phyloP scores from a whole-genome alignment of 2,888 invertebrate species.

The Lasius platythorax region DNA sequence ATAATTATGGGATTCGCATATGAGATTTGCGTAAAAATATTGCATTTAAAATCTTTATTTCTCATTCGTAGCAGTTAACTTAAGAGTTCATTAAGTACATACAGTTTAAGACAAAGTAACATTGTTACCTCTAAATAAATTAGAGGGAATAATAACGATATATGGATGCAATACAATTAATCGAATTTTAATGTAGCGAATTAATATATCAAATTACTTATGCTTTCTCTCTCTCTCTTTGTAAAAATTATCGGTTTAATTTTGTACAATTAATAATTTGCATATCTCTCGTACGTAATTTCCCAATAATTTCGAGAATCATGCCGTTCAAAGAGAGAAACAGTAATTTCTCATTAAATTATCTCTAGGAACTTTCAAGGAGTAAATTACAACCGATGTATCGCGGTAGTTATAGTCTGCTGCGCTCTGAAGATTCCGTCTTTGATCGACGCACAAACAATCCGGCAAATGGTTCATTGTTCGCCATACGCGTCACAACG shows the following conservation, averaged over 20 bases:
- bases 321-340: not conserved
- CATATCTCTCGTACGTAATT: not conserved
- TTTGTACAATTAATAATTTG: not conserved
- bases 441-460: constrained; percentile 41
- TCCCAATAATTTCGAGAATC: not conserved
- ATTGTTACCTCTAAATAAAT: not conserved
- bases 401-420: not conserved
- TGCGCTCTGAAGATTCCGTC: constrained; percentile 4
- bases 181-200: not conserved
- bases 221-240: too few relatives aligned
- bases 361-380: not conserved
- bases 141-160: not conserved
- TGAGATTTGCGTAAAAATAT: not conserved
- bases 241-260: not conserved
- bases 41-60: not conserved
- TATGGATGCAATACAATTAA: not conserved
- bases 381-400: not conserved
- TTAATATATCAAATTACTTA: constrained; percentile 3
- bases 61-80: not conserved
- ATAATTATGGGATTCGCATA: constrained; percentile 22
- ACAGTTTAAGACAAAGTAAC: not conserved
- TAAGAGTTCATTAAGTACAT: not conserved
- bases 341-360: not conserved
- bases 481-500: constrained; percentile 20
- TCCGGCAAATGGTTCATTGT: constrained; percentile 45